These are phyloP conservation scores for Anseranas semipalmata DNA, from an alignment of 2,113 vertebrate genomes.

Conservation along the genomic window DNA sequence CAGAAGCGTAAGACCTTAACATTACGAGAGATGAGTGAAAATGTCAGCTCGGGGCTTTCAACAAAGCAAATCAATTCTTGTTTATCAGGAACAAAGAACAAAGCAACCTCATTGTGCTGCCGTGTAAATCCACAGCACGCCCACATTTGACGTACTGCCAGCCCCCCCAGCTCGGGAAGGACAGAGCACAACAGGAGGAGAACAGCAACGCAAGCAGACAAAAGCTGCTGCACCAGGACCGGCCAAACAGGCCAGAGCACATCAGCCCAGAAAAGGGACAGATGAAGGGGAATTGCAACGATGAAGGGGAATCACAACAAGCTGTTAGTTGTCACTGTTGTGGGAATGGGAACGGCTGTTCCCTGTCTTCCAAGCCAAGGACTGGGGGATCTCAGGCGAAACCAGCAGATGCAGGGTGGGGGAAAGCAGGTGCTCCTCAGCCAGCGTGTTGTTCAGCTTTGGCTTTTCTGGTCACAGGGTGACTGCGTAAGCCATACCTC, in stretches of 20 bases:
- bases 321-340: not conserved
- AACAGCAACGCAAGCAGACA: not conserved
- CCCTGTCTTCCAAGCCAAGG: not conserved
- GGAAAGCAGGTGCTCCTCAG: not conserved
- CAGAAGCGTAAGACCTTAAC: not conserved
- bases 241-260: not conserved
- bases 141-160: not conserved
- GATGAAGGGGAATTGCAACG: fast-evolving
- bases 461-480: not conserved
- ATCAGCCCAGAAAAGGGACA: not conserved
- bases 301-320: not conserved
- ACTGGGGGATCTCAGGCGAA: not conserved
- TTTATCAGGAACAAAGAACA: constrained; percentile 7
- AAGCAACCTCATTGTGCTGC: not conserved
- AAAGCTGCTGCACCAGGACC: not conserved
- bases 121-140: fast-evolving
- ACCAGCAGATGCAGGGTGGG: not conserved
- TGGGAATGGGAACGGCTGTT: not conserved
- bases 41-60: not conserved
- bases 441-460: not conserved
- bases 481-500: not conserved
- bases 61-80: constrained; percentile 15
- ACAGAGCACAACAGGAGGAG: not conserved
- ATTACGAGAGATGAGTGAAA: not conserved
- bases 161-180: not conserved